Conservation (phyloP, 2,888 invertebrate genomes). For the Dynastes hyllus region DNA sequence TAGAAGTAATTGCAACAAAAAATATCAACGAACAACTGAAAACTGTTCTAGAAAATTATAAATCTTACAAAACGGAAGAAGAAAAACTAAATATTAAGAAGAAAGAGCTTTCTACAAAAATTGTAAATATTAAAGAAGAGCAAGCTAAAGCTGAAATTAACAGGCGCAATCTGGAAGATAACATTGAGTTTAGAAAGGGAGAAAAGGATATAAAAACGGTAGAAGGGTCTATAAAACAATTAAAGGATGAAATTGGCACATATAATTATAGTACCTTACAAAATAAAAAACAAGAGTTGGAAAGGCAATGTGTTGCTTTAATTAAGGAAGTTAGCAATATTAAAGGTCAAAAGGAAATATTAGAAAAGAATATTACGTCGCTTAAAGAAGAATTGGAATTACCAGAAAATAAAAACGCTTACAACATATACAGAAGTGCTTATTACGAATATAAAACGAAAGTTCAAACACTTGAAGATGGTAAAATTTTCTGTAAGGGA, state of each 20-base stretch:
- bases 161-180: slow-evolving; percentile 80
- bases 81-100: slow-evolving; percentile 67
- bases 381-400: slow-evolving; percentile 76
- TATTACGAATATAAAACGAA: slow-evolving; percentile 77
- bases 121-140: slow-evolving; percentile 60
- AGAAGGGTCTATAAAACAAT: slow-evolving; percentile 72
- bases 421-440: slow-evolving; percentile 79
- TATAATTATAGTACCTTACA: slow-evolving; percentile 75
- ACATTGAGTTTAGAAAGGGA: slow-evolving; percentile 77
- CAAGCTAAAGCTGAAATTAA: slow-evolving; percentile 72
- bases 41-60: slow-evolving; percentile 71
- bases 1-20: slow-evolving; percentile 74
- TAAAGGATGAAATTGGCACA: slow-evolving; percentile 75
- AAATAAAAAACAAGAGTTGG: slow-evolving; percentile 75
- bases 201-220: slow-evolving; percentile 72
- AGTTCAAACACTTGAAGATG: slow-evolving; percentile 80
- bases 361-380: slow-evolving; percentile 63
- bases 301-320: slow-evolving; percentile 73
- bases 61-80: slow-evolving; percentile 70
- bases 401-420: slow-evolving; percentile 80
- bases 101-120: slow-evolving; percentile 71
- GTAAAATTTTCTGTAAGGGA: slow-evolving; percentile 85
- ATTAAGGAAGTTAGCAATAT: slow-evolving; percentile 66
- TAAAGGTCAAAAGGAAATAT: slow-evolving; percentile 68
- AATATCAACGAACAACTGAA: slow-evolving; percentile 75